phyloP scores from a whole-genome alignment of 2,888 invertebrate species.

The Mimumesa dahlbomi region DNA sequence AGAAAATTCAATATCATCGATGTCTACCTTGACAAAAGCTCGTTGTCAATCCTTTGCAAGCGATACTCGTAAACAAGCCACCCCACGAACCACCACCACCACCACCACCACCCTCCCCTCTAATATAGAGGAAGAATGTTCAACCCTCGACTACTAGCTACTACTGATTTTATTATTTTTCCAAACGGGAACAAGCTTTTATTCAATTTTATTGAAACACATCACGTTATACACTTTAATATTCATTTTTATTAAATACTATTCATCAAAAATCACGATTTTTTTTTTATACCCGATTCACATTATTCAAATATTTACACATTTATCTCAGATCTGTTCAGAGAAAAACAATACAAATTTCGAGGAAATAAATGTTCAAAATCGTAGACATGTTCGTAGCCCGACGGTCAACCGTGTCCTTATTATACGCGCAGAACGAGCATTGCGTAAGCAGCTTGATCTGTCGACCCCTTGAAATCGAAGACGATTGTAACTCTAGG shows the following conservation, averaged over 20 bases:
- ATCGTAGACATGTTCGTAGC: too few species aligned
- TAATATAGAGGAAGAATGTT: neutral
- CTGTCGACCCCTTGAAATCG: constrained; percentile 66
- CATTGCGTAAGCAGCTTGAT: constrained; percentile 63
- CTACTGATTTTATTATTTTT: constrained; percentile 7
- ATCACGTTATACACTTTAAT: too few species aligned
- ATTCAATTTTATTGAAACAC: too few species aligned
- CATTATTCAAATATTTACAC: too few species aligned
- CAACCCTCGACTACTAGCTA: neutral
- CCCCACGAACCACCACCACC: neutral
- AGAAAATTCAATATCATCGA: constrained; percentile 41
- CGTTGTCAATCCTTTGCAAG: constrained; percentile 24
- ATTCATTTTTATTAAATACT: too few species aligned
- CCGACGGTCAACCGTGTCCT: constrained; percentile 37
- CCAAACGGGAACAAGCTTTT: constrained; percentile 4
- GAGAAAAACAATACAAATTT: too few species aligned
- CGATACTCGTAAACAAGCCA: constrained; percentile 23
- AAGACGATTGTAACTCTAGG: constrained; percentile 63
- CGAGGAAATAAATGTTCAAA: too few species aligned
- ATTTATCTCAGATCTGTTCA: too few species aligned
- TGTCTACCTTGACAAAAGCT: constrained; percentile 31
- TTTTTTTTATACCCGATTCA: too few species aligned
- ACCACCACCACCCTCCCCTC: too few species aligned
- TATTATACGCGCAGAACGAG: constrained; percentile 46
- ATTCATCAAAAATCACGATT: too few species aligned